Conservation (phyloP, 1,140 invertebrate genomes). For the Drosophila triauraria region DNA sequence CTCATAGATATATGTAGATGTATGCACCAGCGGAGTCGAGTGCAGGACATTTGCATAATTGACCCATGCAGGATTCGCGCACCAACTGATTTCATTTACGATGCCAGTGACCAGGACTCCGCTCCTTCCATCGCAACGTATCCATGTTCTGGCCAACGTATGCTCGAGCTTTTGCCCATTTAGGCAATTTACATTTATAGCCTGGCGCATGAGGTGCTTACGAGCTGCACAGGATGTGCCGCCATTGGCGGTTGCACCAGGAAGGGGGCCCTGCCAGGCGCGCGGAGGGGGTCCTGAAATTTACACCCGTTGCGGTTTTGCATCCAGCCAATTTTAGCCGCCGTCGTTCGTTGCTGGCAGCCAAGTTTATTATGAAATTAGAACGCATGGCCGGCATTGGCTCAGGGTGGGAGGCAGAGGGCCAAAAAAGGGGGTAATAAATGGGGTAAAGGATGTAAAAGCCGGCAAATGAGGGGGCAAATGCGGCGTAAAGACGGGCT, state of each 20-base stretch:
- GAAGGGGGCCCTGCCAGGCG: neutral
- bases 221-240: constrained; percentile 80
- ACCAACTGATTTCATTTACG: constrained; percentile 84
- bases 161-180: constrained; percentile 81
- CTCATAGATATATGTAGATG: constrained; percentile 10
- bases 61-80: constrained; percentile 83
- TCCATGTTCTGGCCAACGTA: constrained; percentile 73
- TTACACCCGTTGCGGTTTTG: constrained; percentile 81
- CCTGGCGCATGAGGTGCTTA: constrained; percentile 82
- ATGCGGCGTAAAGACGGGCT: constrained; percentile 2
- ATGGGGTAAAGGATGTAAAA: constrained; percentile 1
- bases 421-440: constrained; percentile 12
- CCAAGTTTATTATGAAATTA: constrained; percentile 83
- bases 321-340: constrained; percentile 65
- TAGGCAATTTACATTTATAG: constrained; percentile 84
- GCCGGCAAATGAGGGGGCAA: constrained; percentile 11
- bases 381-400: constrained; percentile 59
- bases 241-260: constrained; percentile 59
- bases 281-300: constrained; percentile 57
- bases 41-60: constrained; percentile 79
- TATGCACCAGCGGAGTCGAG: constrained; percentile 37
- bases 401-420: constrained; percentile 1
- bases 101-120: constrained; percentile 19
- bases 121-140: constrained; percentile 39
- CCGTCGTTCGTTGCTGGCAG: constrained; percentile 54